Base-by-base conservation (phyloP, 2,113 vertebrate genomes). In the Oreochromis aureus region DNA sequence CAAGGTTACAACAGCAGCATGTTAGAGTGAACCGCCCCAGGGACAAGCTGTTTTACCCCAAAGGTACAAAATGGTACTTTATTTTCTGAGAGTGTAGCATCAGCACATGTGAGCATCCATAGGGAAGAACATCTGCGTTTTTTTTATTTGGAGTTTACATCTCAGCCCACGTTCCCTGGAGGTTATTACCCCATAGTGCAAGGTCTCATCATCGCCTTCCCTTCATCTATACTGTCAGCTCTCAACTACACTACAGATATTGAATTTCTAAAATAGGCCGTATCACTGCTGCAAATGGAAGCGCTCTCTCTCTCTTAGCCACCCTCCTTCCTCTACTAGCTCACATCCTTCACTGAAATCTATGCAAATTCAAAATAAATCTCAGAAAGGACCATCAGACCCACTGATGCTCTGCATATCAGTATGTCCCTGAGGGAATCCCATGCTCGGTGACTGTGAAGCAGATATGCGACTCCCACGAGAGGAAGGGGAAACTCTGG, bases 341-440 rank as follows among this genome's bases (percentile, higher is more conserved):
- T 1, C 27, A 30, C 66, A 61, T 44, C 30, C 30, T 54, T 58
- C 69, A 87, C 83, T 89, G 87, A 89, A 92, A 91, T 91, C 83
- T 90, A 83, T 93, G 92, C 90, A 89, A 88, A 93, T 94, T 90
- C 84, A 82, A 84, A 82, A 90, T 86, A 66, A 76, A 91, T 93
- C 87, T 91, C 27, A 81, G 81, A 93, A 89, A 24, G 59, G 58
- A n/a, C 76, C 82, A 86, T 86, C 91, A 61, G 58, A 79, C 34
- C 86, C 54, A 10, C 82, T 86, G 91, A 85, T 79, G 48, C 55
- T 76, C 83, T 85, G 71, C 53, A 22, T 63, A 81, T 89, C 18
- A 16, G 71, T 6, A 5, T 6, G 39, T 58, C 82, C 80, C 89
- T 32, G 4, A 59, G 86, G 88, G 91, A 92, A 86, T 80, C 82